These are phyloP conservation scores for Chondrilla cf. caribensis DNA, from an alignment of 37 sponge, comb jelly and placozoan species.

Conservation along the genomic window DNA sequence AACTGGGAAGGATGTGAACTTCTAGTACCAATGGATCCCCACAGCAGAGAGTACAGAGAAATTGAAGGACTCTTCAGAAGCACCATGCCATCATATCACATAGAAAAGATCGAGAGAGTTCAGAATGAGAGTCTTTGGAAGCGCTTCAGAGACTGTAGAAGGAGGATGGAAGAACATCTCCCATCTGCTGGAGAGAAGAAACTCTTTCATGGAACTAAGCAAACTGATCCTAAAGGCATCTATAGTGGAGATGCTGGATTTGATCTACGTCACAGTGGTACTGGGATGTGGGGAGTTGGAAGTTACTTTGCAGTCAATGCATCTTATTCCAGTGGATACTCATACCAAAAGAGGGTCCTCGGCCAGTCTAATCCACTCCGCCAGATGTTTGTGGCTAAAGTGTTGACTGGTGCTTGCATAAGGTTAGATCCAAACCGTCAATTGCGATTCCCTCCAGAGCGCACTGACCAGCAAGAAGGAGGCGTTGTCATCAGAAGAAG, in stretches of 20 bases:
- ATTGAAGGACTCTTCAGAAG: slow-evolving; percentile 10
- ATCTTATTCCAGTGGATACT: slow-evolving; percentile 43
- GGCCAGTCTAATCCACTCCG: neutral
- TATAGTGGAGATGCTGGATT: slow-evolving; percentile 51
- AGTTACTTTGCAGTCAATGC: slow-evolving; percentile 77
- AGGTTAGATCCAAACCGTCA: slow-evolving; percentile 6
- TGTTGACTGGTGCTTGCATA: slow-evolving; percentile 45
- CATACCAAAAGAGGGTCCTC: neutral
- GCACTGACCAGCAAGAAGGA: neutral
- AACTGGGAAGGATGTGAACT: no score
- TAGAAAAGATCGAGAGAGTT: slow-evolving; percentile 38
- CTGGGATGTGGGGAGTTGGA: slow-evolving; percentile 63
- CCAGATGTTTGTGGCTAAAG: slow-evolving; percentile 52
- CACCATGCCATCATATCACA: slow-evolving; percentile 33
- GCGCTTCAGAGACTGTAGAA: slow-evolving; percentile 29
- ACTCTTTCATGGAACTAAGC: slow-evolving; percentile 57
- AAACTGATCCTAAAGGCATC: slow-evolving; percentile 39
- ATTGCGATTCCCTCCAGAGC: slow-evolving; percentile 26
- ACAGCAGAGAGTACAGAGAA: slow-evolving; percentile 19
- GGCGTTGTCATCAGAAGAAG: slow-evolving; percentile 9
- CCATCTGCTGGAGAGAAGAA: slow-evolving; percentile 4
- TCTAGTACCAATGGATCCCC: neutral
- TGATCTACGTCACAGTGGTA: slow-evolving; percentile 40
- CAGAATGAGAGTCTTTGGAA: slow-evolving; percentile 59
- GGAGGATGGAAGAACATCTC: slow-evolving; percentile 22